Conservation (phyloP, 2,113 vertebrate species). For the Semnornis frantzii region DNA sequence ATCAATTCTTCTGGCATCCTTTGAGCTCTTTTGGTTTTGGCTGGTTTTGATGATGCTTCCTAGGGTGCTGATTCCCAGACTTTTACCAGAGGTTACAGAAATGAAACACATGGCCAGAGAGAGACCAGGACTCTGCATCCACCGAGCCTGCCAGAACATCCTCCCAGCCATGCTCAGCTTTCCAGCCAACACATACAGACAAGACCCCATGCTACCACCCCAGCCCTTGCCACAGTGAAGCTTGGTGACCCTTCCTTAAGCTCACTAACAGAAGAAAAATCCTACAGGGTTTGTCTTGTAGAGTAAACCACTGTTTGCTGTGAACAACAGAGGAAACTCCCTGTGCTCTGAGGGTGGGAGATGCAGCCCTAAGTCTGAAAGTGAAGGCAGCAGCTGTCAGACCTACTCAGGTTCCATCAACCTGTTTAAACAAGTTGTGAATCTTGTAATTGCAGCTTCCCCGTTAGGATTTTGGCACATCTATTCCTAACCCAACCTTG, state of each 20-base stretch:
- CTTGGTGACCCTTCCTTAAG: not conserved
- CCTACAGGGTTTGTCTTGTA: not conserved
- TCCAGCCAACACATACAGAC: not conserved
- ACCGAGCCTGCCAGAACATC: not conserved
- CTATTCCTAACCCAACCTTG: not conserved
- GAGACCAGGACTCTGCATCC: not conserved
- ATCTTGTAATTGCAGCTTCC: not conserved
- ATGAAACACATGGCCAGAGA: not conserved
- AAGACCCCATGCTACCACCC: not conserved
- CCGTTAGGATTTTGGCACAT: slow-evolving; percentile 31
- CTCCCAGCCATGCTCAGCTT: not conserved
- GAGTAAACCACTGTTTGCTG: not conserved
- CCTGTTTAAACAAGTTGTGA: slow-evolving; percentile 29
- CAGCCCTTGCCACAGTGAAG: not conserved
- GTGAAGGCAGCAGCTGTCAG: not conserved
- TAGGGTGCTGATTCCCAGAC: not conserved
- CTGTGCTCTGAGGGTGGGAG: not conserved
- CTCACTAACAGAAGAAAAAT: not conserved
- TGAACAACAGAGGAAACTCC: not conserved
- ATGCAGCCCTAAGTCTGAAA: not conserved
- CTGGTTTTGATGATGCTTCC: not conserved
- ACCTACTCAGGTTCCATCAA: not conserved
- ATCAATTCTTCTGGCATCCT: not conserved
- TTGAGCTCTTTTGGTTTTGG: not conserved
- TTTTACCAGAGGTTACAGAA: not conserved